These are phyloP conservation scores for Drosophila yakuba DNA, from an alignment of 1,140 invertebrate species.

Conservation along the genomic window DNA sequence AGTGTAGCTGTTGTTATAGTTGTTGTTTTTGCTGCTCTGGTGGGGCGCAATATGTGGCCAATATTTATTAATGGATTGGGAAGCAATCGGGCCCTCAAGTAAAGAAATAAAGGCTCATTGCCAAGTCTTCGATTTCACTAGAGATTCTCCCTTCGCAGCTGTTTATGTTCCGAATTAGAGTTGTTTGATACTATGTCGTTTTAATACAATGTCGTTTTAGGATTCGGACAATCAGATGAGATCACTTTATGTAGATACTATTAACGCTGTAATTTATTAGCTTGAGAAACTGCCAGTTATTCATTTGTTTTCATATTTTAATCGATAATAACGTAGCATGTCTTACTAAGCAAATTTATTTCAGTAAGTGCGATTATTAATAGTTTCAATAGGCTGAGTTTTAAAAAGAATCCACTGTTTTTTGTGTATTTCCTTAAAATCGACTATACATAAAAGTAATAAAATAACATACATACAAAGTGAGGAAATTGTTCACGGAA, in stretches of 20 bases:
- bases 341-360: too few species aligned
- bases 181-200: background rate
- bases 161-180: background rate
- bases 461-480: too few species aligned
- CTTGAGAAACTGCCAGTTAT: too few species aligned
- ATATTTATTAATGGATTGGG: constrained; percentile 35
- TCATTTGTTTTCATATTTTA: too few species aligned
- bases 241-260: background rate
- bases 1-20: background rate
- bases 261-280: too few species aligned
- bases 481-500: too few species aligned
- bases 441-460: too few species aligned
- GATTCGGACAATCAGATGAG: background rate
- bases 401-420: too few species aligned
- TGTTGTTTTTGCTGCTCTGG: background rate
- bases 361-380: too few species aligned
- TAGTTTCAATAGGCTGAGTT: too few species aligned
- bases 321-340: too few species aligned
- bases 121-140: constrained; percentile 22
- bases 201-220: background rate
- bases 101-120: background rate
- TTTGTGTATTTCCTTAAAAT: too few species aligned
- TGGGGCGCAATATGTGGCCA: constrained; percentile 27
- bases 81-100: constrained; percentile 17
- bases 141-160: background rate